Evolutionary conservation across 1,140 invertebrate genomes (phyloP), one percentile per base, ranked within the genome.

Genomic region (Lordiphosa clarofinis): DNA sequence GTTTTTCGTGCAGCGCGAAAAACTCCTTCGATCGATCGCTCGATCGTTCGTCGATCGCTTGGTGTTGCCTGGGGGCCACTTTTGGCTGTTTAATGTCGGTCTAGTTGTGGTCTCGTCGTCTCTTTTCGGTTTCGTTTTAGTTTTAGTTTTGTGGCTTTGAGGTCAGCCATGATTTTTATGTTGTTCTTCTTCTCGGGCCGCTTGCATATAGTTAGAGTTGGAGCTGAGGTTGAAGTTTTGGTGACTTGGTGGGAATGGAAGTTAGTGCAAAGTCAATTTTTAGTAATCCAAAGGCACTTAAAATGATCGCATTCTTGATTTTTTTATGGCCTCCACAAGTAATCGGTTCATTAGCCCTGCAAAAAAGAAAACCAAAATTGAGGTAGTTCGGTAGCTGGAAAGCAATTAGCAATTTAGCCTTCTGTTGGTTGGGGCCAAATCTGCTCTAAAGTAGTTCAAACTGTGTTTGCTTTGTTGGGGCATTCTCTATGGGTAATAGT

Each of bases 71-170:
- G 40, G 47, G 62, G 66, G 56, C 50, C 49, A 50, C 47, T 61
- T 58, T 44, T 11, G 68, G 65, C 53, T 55, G 54, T 57, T 82
- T 71, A 74, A 73, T 60, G 69, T 81, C 68, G 76, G 79, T 81
- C 61, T 73, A 73, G 75, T 64, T 66, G 76, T 75, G 65, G 46
- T 55, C 58, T 37, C 42, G n/a, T 48, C 49, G 72, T 68, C 64
- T 44, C 49, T 52, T 81, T 73, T 82, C 72, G 75, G 75, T 81
- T 82, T 70, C 67, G 52, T 66, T 69, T 69, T 65, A 56, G 66
- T 64, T 56, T 52, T 28, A 28, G 24, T 28, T 28, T 37, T 52
- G 37, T 37, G 19, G 36, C 33, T 37, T 52, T 37, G 48, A 52
- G 48, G 48, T 52, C 48, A 52, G 48, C 36, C 48, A 52, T 52